Base-by-base conservation (phyloP, 2,888 invertebrate genomes). In the Myopa testacea region DNA sequence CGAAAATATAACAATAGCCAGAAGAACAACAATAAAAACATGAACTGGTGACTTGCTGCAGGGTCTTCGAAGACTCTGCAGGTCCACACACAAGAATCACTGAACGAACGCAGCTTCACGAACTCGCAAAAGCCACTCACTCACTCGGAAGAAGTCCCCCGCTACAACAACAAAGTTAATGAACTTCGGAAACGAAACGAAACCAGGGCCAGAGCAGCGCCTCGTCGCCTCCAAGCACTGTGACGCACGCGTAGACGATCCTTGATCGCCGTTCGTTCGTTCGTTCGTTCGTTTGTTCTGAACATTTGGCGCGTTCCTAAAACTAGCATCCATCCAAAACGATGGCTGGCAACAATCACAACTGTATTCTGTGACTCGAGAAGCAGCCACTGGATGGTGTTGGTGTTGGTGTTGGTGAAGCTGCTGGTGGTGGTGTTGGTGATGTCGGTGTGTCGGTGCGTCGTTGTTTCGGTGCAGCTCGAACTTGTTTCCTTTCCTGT, bases 241-340 rank as follows among this genome's bases (percentile, higher is more conserved):
- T 55, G 67, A 60, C 75, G 73, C 58, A 75, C 55, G 68, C 75
- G 65, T 45, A 68, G 69, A 60, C 75, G 62, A 75, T 60, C 55
- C 67, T 14, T 7, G 12, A 45, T 38, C 40, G 60, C 26, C 60
- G 12, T 7, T 19, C 26, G 60, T 7, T 19, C 16, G 3, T 5
- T 26, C 60, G 12, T 7, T 19, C 26, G 60, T 7, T 19, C 16
- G 3, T 5, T 26, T 12, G 34, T 10, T n/a, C 62, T 34, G 34
- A 19, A 12, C 34, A 34, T 63, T 34, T 14, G 37, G 14, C 65
- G 65, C 34, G 37, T 65, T 16, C 62, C 10, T 26, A 12, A 63
- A 8, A 26, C 4, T 12, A 12, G 26, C 26, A 26, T 10, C 62
- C 26, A 63, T 68, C 45, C 5, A 26, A 34, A 45, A 19, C 40